Conservation (phyloP, 2,113 vertebrate species). For the Haemorhous mexicanus region DNA sequence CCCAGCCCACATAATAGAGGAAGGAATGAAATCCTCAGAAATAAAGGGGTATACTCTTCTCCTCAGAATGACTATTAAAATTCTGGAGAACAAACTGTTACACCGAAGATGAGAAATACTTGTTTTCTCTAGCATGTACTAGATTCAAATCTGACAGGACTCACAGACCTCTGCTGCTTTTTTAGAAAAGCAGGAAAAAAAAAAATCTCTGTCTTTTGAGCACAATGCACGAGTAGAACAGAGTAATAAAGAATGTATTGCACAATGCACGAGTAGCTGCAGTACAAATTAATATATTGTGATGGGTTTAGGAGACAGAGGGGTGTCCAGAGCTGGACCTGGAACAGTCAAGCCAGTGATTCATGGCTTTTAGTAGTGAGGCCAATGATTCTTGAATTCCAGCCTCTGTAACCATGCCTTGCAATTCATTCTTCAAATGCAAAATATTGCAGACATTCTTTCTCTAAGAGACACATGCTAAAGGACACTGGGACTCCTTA, state of each 20-base stretch:
- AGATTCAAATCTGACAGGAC: not conserved
- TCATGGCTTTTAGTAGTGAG: conserved; percentile 2
- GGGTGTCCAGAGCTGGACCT: not conserved
- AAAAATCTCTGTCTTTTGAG: not conserved
- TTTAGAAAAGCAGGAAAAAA: not conserved
- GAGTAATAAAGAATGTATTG: conserved; percentile 10
- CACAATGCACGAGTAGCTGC: conserved; percentile 15
- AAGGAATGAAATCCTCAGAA: conserved; percentile 18
- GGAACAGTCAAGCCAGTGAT: conserved; percentile 32
- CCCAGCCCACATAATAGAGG: conserved; percentile 27
- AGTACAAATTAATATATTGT: conserved; percentile 18
- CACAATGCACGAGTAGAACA: not conserved
- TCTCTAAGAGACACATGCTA: not conserved
- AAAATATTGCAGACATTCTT: not conserved
- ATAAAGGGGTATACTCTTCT: not conserved
- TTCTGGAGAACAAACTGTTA: not conserved
- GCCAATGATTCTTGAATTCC: conserved; percentile 27
- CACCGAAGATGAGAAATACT: not conserved
- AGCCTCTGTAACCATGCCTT: not conserved
- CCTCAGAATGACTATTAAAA: not conserved
- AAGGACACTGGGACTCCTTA: not conserved
- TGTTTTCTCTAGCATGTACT: not conserved
- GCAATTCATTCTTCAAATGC: conserved; percentile 7
- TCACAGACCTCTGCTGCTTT: not conserved
- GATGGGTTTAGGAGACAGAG: not conserved